Evolutionary conservation across 2,113 vertebrate genomes (phyloP), one percentile per base, ranked within the genome.

Genomic region (Protomyctophum bolini): DNA sequence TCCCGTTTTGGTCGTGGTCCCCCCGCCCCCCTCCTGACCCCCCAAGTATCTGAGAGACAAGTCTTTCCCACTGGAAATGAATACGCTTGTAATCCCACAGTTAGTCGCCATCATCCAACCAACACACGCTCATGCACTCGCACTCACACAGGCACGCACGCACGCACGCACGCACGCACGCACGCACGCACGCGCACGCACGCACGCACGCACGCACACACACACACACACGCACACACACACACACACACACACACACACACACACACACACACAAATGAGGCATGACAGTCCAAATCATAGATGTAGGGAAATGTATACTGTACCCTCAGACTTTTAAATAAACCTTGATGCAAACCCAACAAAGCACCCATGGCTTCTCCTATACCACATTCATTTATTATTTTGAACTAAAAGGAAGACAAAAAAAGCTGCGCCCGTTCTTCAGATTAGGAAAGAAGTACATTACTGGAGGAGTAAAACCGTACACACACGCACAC

Each of bases 261-360:
- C 33, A 41, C 33, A 71, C 33, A 6, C 33, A 41, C 33, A 41
- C 33, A 71, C 70, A 76, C 82, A 86, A 92, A 91, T 88, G 90
- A 89, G 83, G 76, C 85, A 11, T 75, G 84, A 86, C 89, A 89
- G 89, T 89, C 87, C 87, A 84, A 87, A 79, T 84, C 75, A 68
- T 75, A 76, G 79, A 78, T 77, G 76, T 72, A 82, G 78, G 88
- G 83, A 89, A 88, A 90, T 76, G 75, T 72, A 88, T 84, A 41
- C 33, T 41, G 33, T 41, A 41, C 3, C 33, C 85, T 88, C 64
- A 49, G 48, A 79, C 82, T 84, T 81, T 70, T 87, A 91, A 90
- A 88, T 86, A 90, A 91, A 86, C 82, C 52, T 1, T 80, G 72
- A 87, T 84, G 81, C 75, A 79, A 86, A 80, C 78, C 79, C 61